A percentile compares a stretch with the other conserved stretches of the same genome.
phyloP scores from a whole-genome alignment of 2,888 invertebrate genomes.

The Ditula angustiorana region DNA sequence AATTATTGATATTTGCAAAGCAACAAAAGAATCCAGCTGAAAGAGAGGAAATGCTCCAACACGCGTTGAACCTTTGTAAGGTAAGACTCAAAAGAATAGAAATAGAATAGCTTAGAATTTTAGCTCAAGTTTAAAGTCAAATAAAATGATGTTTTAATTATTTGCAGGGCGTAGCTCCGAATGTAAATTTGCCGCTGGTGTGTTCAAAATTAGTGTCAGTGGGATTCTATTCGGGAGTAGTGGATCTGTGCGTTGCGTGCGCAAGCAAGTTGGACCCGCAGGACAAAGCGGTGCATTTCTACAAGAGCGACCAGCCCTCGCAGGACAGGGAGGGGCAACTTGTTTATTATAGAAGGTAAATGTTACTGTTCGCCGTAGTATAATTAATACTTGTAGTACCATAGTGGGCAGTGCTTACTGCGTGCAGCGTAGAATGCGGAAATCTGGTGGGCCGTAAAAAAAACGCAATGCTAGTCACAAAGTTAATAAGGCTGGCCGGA shows the following conservation, averaged over 20 bases:
- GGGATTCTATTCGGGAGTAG: conserved; percentile 94
- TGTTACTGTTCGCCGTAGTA: too few relatives aligned
- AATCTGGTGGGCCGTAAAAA: too few relatives aligned
- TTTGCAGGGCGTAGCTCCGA: conserved; percentile 91
- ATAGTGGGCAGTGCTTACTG: too few relatives aligned
- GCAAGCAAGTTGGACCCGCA: conserved; percentile 96
- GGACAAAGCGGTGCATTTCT: conserved; percentile 94
- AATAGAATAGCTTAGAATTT: too few relatives aligned
- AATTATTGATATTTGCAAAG: conserved; percentile 93
- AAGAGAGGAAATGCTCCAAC: conserved; percentile 90
- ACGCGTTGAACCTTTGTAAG: conserved; percentile 94
- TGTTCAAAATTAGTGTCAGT: conserved; percentile 93
- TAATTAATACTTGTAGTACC: too few relatives aligned
- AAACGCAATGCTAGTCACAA: too few relatives aligned
- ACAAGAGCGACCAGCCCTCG: conserved; percentile 92
- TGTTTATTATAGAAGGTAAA: conserved; percentile 88
- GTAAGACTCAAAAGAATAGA: too few relatives aligned
- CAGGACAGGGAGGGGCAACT: conserved; percentile 94
- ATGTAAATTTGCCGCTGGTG: conserved; percentile 93
- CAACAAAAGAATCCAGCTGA: conserved; percentile 90
- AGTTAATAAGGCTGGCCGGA: too few relatives aligned
- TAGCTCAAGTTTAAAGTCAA: too few relatives aligned
- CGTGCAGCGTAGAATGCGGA: too few relatives aligned
- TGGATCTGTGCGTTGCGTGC: conserved; percentile 94
- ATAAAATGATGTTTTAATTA: too few relatives aligned